phyloP scores from a whole-genome alignment of 2,113 vertebrate genomes.

The Nerophis lumbriciformis region DNA sequence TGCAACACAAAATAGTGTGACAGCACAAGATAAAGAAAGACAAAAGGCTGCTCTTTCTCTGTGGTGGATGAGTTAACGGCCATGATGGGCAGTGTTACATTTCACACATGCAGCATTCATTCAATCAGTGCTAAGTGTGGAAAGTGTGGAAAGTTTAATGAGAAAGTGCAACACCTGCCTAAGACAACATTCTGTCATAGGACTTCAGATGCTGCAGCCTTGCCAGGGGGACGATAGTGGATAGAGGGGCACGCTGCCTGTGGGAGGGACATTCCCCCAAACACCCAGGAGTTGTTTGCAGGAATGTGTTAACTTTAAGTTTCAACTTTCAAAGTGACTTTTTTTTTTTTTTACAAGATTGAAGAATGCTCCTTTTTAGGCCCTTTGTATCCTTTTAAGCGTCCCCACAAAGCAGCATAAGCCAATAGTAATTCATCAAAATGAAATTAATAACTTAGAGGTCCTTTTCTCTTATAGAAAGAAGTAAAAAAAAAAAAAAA shows the following conservation, averaged over 20 bases:
- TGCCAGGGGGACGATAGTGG: slow-evolving; percentile 18
- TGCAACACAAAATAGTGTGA: neutral
- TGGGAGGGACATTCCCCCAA: slow-evolving; percentile 57
- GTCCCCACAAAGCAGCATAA: slow-evolving; percentile 30
- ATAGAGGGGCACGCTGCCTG: slow-evolving; percentile 17
- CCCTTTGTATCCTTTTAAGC: slow-evolving; percentile 24
- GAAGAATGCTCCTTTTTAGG: slow-evolving; percentile 30
- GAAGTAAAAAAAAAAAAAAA: slow-evolving; percentile 62
- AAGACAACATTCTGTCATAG: slow-evolving; percentile 3
- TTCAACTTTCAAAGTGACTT: slow-evolving; percentile 59
- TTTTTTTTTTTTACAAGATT: slow-evolving; percentile 48
- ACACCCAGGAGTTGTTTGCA: slow-evolving; percentile 63
- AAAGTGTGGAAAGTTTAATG: slow-evolving; percentile 43
- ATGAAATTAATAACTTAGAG: slow-evolving; percentile 72
- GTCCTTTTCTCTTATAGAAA: slow-evolving; percentile 64
- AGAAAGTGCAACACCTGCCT: slow-evolving; percentile 40
- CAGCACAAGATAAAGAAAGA: neutral
- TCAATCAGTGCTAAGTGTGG: slow-evolving; percentile 23
- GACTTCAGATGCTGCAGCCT: slow-evolving; percentile 3
- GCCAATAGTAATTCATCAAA: slow-evolving; percentile 67
- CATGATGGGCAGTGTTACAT: slow-evolving; percentile 32
- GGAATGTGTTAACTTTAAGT: slow-evolving; percentile 64
- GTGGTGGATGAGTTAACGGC: slow-evolving; percentile 29
- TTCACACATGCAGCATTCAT: slow-evolving; percentile 42
- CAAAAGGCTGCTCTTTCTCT: slow-evolving; percentile 5